A percentile compares a stretch with the other conserved stretches of the same genome.
Conservation (phyloP, 2,113 vertebrate species). For the Istiophorus platypterus region DNA sequence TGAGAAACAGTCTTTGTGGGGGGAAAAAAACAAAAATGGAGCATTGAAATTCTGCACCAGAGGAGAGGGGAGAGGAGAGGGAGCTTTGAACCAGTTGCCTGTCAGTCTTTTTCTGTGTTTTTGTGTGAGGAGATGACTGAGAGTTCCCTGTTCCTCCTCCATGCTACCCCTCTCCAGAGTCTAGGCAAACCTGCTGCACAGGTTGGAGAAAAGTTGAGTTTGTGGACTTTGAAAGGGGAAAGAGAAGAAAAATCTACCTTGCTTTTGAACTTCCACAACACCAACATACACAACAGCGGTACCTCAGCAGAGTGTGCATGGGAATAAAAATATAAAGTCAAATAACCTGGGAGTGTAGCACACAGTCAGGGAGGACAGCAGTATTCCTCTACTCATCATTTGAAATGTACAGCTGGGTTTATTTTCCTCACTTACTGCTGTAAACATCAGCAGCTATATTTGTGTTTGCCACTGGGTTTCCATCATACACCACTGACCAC, state of each 20-base stretch:
- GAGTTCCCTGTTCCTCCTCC: constrained; percentile 74
- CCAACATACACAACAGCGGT: constrained; percentile 67
- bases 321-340: constrained; percentile 48
- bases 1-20: constrained; percentile 61
- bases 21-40: constrained; percentile 54
- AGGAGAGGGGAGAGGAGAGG: constrained; percentile 70
- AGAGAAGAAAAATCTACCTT: constrained; percentile 55
- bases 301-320: constrained; percentile 52
- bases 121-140: constrained; percentile 78
- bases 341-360: constrained; percentile 39
- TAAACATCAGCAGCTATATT: constrained; percentile 14
- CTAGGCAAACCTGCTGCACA: constrained; percentile 74
- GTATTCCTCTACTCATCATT: constrained; percentile 14
- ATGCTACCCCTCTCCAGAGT: constrained; percentile 78
- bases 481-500: background rate
- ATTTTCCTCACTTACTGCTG: constrained; percentile 31
- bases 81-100: constrained; percentile 83
- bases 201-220: constrained; percentile 82
- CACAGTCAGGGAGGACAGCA: constrained; percentile 43
- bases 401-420: constrained; percentile 30
- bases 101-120: constrained; percentile 80
- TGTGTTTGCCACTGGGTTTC: background rate
- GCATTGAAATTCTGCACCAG: constrained; percentile 84
- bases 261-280: constrained; percentile 80
- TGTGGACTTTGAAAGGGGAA: constrained; percentile 81